Conservation (phyloP, 1,140 invertebrate genomes). For the Calliopsis andreniformis region DNA sequence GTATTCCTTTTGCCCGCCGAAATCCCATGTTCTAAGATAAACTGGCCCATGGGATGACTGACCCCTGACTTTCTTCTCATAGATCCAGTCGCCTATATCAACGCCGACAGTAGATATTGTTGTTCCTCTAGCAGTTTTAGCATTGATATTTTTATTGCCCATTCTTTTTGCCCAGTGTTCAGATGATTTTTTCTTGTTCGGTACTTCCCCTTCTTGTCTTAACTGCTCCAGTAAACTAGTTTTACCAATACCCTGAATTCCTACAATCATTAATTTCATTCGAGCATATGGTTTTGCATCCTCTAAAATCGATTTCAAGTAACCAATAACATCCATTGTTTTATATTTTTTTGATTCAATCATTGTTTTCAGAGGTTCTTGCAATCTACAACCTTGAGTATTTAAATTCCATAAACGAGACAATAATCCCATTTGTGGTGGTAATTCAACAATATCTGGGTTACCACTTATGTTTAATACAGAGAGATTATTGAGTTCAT, state of each 20-base stretch:
- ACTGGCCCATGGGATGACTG: conserved; percentile 92
- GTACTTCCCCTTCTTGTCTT: conserved; percentile 90
- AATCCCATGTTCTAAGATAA: conserved; percentile 99
- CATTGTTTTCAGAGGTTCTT: conserved; percentile 95
- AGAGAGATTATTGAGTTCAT: conserved; percentile 93
- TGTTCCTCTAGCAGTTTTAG: conserved; percentile 88
- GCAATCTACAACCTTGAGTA: conserved; percentile 93
- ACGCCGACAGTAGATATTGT: conserved; percentile 98
- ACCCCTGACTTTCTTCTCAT: conserved; percentile 89
- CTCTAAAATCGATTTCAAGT: conserved; percentile 94
- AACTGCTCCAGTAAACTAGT: conserved; percentile 95
- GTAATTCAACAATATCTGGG: conserved; percentile 91
- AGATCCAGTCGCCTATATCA: conserved; percentile 97
- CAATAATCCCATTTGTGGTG: conserved; percentile 96
- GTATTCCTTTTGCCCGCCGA: conserved; percentile 98
- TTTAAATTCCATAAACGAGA: conserved; percentile 97
- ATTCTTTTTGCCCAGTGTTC: conserved; percentile 97
- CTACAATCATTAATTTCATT: conserved; percentile 99
- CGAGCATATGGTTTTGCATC: conserved; percentile 96
- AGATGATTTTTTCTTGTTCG: conserved; percentile 87
- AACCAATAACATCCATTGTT: conserved; percentile 98
- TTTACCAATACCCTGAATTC: conserved; percentile 90
- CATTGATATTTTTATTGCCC: conserved; percentile 92
- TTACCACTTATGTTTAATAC: conserved; percentile 97
- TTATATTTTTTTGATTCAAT: conserved; percentile 96